Evolutionary conservation across 1,140 invertebrate genomes (phyloP).

Genomic region (Bombus waltoni): DNA sequence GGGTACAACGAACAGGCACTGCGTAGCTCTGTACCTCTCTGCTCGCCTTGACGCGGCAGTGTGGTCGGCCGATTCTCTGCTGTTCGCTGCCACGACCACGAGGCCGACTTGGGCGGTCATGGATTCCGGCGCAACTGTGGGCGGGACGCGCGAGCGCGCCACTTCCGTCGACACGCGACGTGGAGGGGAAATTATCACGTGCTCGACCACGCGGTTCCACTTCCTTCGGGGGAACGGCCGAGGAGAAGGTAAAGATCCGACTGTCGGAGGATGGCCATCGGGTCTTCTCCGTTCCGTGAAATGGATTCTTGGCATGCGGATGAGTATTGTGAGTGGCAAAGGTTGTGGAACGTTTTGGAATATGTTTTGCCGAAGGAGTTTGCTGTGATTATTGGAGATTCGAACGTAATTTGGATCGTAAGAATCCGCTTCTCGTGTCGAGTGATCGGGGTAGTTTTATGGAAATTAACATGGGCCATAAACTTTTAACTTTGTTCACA

Average conservation of each 20-base stretch:
- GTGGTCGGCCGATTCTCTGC: slow-evolving; percentile 72
- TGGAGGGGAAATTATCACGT: slow-evolving; percentile 77
- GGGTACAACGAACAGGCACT: slow-evolving; percentile 54
- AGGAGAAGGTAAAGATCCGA: slow-evolving; percentile 36
- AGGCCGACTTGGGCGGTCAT: slow-evolving; percentile 66
- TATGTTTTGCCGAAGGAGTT: neutral
- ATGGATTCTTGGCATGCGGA: neutral
- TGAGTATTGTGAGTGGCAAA: neutral
- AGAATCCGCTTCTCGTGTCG: neutral
- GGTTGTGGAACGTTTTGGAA: neutral
- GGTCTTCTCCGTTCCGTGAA: neutral
- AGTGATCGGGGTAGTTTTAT: too few relatives aligned
- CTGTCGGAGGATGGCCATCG: neutral
- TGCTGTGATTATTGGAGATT: neutral
- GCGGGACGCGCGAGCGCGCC: slow-evolving; percentile 74
- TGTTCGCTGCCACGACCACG: slow-evolving; percentile 53
- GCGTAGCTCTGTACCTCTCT: neutral
- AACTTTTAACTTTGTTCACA: neutral
- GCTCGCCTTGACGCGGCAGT: slow-evolving; percentile 71
- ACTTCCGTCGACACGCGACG: slow-evolving; percentile 20
- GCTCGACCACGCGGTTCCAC: slow-evolving; percentile 77
- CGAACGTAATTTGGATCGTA: neutral
- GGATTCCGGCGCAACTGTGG: slow-evolving; percentile 72
- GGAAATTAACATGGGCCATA: too few relatives aligned
- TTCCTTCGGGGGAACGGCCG: slow-evolving; percentile 35